phyloP scores from a whole-genome alignment of 2,797 vertebrate species.

The Sparidentex hasta region DNA sequence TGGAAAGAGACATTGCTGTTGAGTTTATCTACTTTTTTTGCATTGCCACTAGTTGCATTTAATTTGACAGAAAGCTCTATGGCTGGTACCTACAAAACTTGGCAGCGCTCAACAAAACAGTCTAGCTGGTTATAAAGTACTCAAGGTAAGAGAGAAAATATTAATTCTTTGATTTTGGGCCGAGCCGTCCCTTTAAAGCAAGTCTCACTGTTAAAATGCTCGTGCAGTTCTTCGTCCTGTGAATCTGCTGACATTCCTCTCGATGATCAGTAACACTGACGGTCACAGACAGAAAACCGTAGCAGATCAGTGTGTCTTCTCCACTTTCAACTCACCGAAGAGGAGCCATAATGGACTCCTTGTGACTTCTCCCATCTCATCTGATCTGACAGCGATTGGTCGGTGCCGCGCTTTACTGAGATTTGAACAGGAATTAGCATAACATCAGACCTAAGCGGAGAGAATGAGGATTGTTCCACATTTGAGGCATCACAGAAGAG shows the following conservation, averaged over 20 bases:
- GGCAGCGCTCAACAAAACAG: too few species aligned
- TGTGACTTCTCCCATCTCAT: slow-evolving; percentile 42
- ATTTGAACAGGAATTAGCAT: slow-evolving; percentile 49
- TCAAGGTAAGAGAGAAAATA: too few species aligned
- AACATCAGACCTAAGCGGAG: slow-evolving; percentile 53
- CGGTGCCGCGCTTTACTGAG: slow-evolving; percentile 9
- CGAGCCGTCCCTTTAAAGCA: neutral
- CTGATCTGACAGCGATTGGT: slow-evolving; percentile 37
- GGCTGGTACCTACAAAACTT: too few species aligned
- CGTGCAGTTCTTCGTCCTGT: neutral
- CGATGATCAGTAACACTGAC: neutral
- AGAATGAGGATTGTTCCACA: slow-evolving; percentile 70
- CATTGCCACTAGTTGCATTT: too few species aligned
- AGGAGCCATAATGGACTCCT: slow-evolving; percentile 28
- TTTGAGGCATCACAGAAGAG: slow-evolving; percentile 61
- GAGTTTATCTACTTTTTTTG: too few species aligned
- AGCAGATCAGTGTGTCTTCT: slow-evolving; percentile 27
- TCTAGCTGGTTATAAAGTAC: too few species aligned
- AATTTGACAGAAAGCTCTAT: too few species aligned
- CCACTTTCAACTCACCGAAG: slow-evolving; percentile 10
- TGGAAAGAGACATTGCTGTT: too few species aligned
- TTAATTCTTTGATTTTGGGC: too few species aligned
- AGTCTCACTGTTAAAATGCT: neutral
- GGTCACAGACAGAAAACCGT: slow-evolving; percentile 14
- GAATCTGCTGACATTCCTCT: slow-evolving; percentile 15